phyloP scores from a whole-genome alignment of 1,140 invertebrate genomes.

The Sitodiplosis mosellana region DNA sequence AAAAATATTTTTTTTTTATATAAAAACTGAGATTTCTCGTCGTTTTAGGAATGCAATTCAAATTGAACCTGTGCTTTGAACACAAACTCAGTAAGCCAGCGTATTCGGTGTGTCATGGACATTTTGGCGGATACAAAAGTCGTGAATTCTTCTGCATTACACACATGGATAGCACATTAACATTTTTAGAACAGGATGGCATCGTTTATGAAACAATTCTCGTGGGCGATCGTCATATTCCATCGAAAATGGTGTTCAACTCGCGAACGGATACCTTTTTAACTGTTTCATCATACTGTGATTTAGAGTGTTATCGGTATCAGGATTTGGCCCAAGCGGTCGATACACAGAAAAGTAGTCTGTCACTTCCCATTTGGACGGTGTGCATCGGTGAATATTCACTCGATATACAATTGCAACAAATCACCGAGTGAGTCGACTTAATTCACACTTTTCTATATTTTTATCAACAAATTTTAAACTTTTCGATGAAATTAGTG shows the following conservation, averaged over 20 bases:
- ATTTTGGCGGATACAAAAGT: conserved; percentile 50
- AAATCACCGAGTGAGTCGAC: conserved; percentile 7
- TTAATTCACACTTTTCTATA: too few relatives aligned
- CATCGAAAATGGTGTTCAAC: conserved; percentile 49
- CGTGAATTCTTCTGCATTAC: conserved; percentile 61
- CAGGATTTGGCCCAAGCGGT: conserved; percentile 19
- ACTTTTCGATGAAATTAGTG: too few relatives aligned
- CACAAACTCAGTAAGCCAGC: conserved; percentile 35
- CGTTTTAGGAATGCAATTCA: conserved; percentile 10
- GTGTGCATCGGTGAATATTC: conserved; percentile 19
- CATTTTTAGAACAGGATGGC: conserved; percentile 51
- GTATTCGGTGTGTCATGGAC: conserved; percentile 44
- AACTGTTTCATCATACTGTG: conserved; percentile 41
- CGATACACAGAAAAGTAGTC: conserved; percentile 7
- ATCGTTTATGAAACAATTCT: conserved; percentile 21
- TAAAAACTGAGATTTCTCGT: not conserved
- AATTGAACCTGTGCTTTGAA: conserved; percentile 32
- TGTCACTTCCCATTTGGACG: conserved; percentile 18
- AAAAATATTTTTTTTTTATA: not conserved
- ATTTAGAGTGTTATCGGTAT: conserved; percentile 42
- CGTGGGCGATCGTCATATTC: conserved; percentile 41
- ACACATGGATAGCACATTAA: conserved; percentile 53
- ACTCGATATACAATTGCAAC: not conserved
- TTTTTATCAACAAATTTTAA: too few relatives aligned
- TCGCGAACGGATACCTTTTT: conserved; percentile 51